These are phyloP conservation scores for Congeria kusceri DNA, from an alignment of 2,888 invertebrate species.

Conservation along the genomic window DNA sequence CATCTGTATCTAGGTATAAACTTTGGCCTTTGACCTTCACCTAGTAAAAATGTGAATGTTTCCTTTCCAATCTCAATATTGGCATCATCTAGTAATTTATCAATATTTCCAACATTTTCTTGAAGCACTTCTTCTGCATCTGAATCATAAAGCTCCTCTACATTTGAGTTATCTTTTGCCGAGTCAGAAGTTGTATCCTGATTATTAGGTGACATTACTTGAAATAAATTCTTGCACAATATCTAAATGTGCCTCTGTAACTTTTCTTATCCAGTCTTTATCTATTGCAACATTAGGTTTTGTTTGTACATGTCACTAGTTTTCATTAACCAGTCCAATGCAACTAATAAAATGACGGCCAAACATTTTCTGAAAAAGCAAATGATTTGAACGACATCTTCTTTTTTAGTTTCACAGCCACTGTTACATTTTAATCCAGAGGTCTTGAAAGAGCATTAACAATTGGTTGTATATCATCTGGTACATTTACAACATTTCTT, in stretches of 20 bases:
- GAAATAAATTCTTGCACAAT: too few relatives aligned
- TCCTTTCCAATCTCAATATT: conserved; percentile 22
- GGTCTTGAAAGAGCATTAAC: conserved; percentile 32
- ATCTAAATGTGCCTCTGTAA: too few relatives aligned
- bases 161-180: too few relatives aligned
- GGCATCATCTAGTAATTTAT: conserved; percentile 42
- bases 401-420: conserved; percentile 62
- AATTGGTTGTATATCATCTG: conserved; percentile 61
- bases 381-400: conserved; percentile 45
- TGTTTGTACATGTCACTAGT: conserved; percentile 51
- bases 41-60: conserved; percentile 50
- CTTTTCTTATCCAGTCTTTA: too few relatives aligned
- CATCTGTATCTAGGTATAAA: conserved; percentile 38
- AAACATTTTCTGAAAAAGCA: conserved; percentile 55
- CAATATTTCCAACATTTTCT: conserved; percentile 49
- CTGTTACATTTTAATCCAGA: conserved; percentile 50
- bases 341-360: conserved; percentile 47
- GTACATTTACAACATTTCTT: conserved; percentile 67
- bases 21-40: conserved; percentile 45
- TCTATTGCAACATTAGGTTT: background rate
- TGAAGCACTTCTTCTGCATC: conserved; percentile 33
- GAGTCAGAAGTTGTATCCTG: too few relatives aligned
- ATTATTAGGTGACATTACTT: too few relatives aligned
- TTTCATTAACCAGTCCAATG: conserved; percentile 54
- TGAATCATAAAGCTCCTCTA: conserved; percentile 18